Evolutionary conservation across 2,888 invertebrate genomes (phyloP).

Genomic region (Xestia c-nigrum): DNA sequence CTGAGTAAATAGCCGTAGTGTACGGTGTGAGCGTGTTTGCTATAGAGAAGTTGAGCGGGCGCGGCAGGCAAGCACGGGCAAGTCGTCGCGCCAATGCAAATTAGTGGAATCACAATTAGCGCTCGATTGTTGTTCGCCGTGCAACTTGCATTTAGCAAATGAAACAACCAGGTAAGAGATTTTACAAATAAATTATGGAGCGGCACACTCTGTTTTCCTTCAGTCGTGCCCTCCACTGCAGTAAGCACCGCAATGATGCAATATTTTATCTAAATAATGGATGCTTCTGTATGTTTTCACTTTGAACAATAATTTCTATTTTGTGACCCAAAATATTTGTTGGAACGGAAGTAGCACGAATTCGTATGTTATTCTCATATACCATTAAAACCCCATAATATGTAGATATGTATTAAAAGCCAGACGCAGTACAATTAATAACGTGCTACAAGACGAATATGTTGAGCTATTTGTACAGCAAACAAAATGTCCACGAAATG

Average conservation of each 20-base stretch:
- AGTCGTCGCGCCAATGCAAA: constrained; percentile 82
- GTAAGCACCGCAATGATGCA: constrained; percentile 40
- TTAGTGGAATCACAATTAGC: constrained; percentile 88
- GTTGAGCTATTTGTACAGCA: constrained; percentile 83
- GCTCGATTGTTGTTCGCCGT: constrained; percentile 83
- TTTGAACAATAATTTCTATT: constrained; percentile 1
- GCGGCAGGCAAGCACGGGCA: constrained; percentile 70
- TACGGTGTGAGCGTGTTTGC: constrained; percentile 51
- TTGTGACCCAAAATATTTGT: neutral
- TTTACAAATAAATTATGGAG: constrained; percentile 81
- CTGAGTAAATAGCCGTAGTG: constrained; percentile 30
- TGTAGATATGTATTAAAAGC: constrained; percentile 44
- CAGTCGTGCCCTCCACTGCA: constrained; percentile 64
- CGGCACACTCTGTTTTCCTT: constrained; percentile 73
- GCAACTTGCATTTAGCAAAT: constrained; percentile 84
- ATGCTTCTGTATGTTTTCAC: constrained; percentile 17
- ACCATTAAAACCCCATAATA: constrained; percentile 18
- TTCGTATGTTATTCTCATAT: constrained; percentile 2
- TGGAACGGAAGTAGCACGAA: constrained; percentile 1
- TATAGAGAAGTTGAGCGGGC: constrained; percentile 69
- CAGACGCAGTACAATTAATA: constrained; percentile 72
- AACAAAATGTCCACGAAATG: constrained; percentile 85
- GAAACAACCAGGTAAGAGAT: constrained; percentile 82
- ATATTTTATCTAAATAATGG: constrained; percentile 52
- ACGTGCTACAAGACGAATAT: constrained; percentile 77